Base-by-base conservation (phyloP, 2,113 vertebrate species). In the Datnioides undecimradiatus region DNA sequence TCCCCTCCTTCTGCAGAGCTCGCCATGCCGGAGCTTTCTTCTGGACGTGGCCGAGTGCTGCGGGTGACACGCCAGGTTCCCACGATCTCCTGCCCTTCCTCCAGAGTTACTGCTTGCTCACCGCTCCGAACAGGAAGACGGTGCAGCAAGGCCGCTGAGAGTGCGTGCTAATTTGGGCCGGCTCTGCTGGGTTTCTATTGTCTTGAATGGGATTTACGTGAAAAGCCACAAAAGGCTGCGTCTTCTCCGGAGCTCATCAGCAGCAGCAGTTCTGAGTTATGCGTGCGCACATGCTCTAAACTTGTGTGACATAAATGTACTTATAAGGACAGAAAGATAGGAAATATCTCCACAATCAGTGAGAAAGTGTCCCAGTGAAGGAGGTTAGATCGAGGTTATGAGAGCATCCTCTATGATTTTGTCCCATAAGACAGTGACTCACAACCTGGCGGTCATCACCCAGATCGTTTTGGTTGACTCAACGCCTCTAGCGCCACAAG, bases 41-140 rank as follows among this genome's bases (percentile, higher is more conserved):
- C 59, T 25, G 80, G 74, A 88, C 81, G 13, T 60, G 68, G 71
- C 67, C 59, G 38, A 43, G 46, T n/a, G 76, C 80, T 65, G 63
- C 46, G 48, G 48, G 83, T 87, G 79, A 58, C 80, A 67, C 43
- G 82, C 73, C 19, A 69, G 71, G 87, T 94, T 94, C 92, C 92
- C 91, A 93, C 88, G 91, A 92, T 93, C 94, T 86, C 68, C 76
- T 93, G 93, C 88, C 90, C 94, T 94, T 94, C 93, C 93, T 92
- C 41, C 78, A 87, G 62, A 85, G 80, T 80, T 72, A 83, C 82
- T 68, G 86, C 85, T 88, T 82, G 83, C 80, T 84, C 82, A 88
- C 87, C 16, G 72, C 80, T 83, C 38, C 6, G 82, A 17, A 82
- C 88, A 88, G 91, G 91, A 93, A 91, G 83, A 65, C 51, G 4